Evolutionary conservation across 2,113 vertebrate genomes (phyloP).

Genomic region (Periophthalmodon schlosseri): DNA sequence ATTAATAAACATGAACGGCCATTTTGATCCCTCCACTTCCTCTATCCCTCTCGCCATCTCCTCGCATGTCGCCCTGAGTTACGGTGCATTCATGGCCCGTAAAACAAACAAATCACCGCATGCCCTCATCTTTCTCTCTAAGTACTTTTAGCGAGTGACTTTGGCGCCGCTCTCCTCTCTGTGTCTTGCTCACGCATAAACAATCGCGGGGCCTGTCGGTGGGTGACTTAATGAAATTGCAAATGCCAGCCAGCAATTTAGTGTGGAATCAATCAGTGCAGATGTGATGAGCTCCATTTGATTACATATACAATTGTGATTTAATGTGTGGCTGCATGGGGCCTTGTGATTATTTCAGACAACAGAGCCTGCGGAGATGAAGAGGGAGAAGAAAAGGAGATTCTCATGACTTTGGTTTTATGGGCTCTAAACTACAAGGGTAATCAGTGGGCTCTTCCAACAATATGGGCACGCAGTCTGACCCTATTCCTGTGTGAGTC

Average conservation of each 20-base stretch:
- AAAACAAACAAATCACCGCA: conserved; percentile 61
- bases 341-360: conserved; percentile 47
- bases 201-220: conserved; percentile 36
- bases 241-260: conserved; percentile 61
- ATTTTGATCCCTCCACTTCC: conserved; percentile 15
- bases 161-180: conserved; percentile 23
- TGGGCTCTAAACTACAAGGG: conserved; percentile 7
- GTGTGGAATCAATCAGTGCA: conserved; percentile 67
- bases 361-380: conserved; percentile 25
- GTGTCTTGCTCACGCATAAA: conserved; percentile 23
- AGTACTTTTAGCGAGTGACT: conserved; percentile 58
- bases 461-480: background rate
- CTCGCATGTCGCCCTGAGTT: conserved; percentile 37
- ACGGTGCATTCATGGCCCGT: conserved; percentile 44
- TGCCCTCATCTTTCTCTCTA: conserved; percentile 56
- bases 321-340: conserved; percentile 54
- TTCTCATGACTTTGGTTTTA: conserved; percentile 45
- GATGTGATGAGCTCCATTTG: conserved; percentile 69
- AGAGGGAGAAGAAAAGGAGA: conserved; percentile 16
- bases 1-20: conserved; percentile 30
- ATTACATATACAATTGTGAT: conserved; percentile 71
- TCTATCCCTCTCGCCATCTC: conserved; percentile 6
- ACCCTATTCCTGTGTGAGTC: background rate
- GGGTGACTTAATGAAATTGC: conserved; percentile 62
- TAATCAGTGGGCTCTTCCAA: conserved; percentile 7